Base-by-base conservation (phyloP, 2,797 vertebrate genomes). In the Fistularia tabacaria region DNA sequence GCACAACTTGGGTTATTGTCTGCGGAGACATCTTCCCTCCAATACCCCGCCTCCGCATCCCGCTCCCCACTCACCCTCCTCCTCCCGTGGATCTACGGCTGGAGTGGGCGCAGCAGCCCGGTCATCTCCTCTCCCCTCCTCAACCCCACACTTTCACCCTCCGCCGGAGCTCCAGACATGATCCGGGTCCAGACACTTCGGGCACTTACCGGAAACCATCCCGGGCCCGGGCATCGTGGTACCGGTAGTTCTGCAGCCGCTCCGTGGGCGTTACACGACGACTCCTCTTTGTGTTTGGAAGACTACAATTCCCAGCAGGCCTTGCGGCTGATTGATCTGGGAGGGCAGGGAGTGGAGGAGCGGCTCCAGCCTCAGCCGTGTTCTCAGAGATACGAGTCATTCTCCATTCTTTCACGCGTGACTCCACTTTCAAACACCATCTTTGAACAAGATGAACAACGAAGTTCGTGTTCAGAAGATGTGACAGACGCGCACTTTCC, bases 301-400 rank as follows among this genome's bases (percentile, higher is more conserved):
- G 51, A 92, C 90, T 86, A 14, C 85, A 88, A 40, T 86, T 83
- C 88, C 90, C 89, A 84, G 1, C 64, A 86, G 57, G 73, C 88
- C 49, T 66, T 82, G 84, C 80, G 52, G 45, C 10, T 38, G 58
- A 73, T 59, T 42, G 75, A 67, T 64, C 55, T 38, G 46, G 54
- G 65, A 12, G 36, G 15, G 37, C 9, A 39, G 10, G 9, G 37
- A 38, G 46, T 46, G 53, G 48, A 49, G 68, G 38, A 46, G 65
- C 69, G 67, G 69, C 75, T n/a, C 68, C 63, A 55, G 41, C 46
- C 39, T 8, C 39, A 40, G 3, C 39, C 39, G 10, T 40, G 3
- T 41, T 48, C 52, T 55, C 48, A 39, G n/a, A 25, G 25, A 25
- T 25, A 3, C 25, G 25, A 25, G 25, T 25, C 25, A 25, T 25